Evolutionary conservation across 2,888 invertebrate species (phyloP).

Genomic region (Eucriotettix oculatus): DNA sequence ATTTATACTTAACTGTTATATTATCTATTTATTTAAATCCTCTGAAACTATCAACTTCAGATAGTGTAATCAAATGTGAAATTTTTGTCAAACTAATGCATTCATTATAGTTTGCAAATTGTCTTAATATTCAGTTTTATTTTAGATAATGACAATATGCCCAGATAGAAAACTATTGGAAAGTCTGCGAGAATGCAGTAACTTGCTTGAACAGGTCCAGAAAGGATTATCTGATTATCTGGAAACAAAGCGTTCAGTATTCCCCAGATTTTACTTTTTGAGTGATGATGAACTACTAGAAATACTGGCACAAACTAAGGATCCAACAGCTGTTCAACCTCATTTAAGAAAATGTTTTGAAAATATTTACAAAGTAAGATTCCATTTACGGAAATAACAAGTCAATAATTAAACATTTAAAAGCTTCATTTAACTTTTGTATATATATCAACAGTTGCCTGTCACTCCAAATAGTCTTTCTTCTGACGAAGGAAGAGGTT

Average conservation of each 20-base stretch:
- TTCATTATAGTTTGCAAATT: too few species aligned
- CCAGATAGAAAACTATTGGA: slow-evolving; percentile 48
- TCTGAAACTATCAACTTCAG: too few species aligned
- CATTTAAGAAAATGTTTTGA: slow-evolving; percentile 74
- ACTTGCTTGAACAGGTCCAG: slow-evolving; percentile 51
- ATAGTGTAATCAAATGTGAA: too few species aligned
- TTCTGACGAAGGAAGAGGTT: too few species aligned
- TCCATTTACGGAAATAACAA: background rate
- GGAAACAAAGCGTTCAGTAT: slow-evolving; percentile 55
- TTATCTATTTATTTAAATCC: too few species aligned
- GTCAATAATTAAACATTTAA: background rate
- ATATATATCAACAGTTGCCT: too few species aligned
- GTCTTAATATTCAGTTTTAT: too few species aligned
- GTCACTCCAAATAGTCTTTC: too few species aligned
- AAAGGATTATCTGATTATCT: slow-evolving; percentile 63
- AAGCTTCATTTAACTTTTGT: background rate
- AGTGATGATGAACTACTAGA: slow-evolving; percentile 71
- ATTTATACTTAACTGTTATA: too few species aligned
- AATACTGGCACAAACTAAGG: slow-evolving; percentile 61
- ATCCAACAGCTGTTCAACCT: slow-evolving; percentile 62
- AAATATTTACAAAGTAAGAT: slow-evolving; percentile 44
- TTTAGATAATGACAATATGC: slow-evolving; percentile 44
- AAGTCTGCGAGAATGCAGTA: slow-evolving; percentile 49
- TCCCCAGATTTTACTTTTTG: slow-evolving; percentile 66
- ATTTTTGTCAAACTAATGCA: too few species aligned